A percentile compares a stretch with the other conserved stretches of the same genome.
Evolutionary conservation across 1,140 invertebrate species (phyloP).

Genomic region (Xylocopa sonorina): DNA sequence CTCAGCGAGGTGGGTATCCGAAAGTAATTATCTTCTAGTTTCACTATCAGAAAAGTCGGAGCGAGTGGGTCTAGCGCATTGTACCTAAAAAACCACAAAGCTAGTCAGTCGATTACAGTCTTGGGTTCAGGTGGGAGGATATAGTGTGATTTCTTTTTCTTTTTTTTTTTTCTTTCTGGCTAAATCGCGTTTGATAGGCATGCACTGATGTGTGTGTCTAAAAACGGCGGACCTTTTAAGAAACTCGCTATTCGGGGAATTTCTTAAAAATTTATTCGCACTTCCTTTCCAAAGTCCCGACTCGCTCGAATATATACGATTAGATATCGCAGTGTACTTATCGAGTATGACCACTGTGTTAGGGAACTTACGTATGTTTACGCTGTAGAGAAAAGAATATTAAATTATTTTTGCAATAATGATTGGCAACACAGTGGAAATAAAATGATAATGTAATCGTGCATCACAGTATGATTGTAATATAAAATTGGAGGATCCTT

Average conservation of each 20-base stretch:
- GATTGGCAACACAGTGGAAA: neutral
- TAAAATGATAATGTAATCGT: neutral
- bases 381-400: neutral
- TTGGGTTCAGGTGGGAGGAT: neutral
- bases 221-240: neutral
- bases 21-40: conserved; percentile 74
- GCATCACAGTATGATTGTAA: neutral
- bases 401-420: neutral
- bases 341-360: conserved; percentile 2
- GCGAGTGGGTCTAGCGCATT: conserved; percentile 70
- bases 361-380: conserved; percentile 11
- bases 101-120: conserved; percentile 49
- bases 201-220: conserved; percentile 43
- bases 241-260: neutral
- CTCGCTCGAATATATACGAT: too few species aligned
- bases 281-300: neutral
- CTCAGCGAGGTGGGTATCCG: conserved; percentile 74
- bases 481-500: neutral
- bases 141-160: conserved; percentile 24
- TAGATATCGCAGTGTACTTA: too few species aligned
- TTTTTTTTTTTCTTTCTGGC: neutral
- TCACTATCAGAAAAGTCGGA: conserved; percentile 71
- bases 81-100: conserved; percentile 74
- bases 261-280: neutral
- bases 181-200: conserved; percentile 40